Base-by-base conservation (phyloP, 2,888 invertebrate species). In the Brenthis daphne region DNA sequence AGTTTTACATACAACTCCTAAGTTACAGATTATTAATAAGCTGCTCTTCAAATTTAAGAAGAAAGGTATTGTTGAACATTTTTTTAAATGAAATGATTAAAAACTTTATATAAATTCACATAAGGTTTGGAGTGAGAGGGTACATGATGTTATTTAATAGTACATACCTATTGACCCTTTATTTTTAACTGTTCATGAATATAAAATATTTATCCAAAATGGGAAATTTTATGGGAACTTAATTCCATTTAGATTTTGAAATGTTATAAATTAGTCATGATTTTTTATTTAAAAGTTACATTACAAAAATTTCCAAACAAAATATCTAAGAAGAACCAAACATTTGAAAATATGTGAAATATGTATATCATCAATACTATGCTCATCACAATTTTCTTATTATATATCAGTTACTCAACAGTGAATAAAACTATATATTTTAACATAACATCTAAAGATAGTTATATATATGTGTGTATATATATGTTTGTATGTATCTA, bases 261-360 rank as follows among this genome's bases (percentile, higher is more conserved):
- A 76, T 68, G 73, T 75, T 72, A 75, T 80, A 51, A 43, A 48
- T 51, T 58, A 48, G 56, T 51, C n/a, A 57, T 14, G 51, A 57
- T 51, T 54, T 13, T 16, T 47, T 16, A 66, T 55, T 61, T 24
- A 50, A 50, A 67, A 43, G 43, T 33, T 3, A 5, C 53, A 33
- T 37, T 13, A 37, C 33, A 43, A 53, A 54, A 53, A 20, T 13
- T 51, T 51, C 16, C n/a, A 63, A 63, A 68, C 72, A 77, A 78
- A 73, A 76, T 72, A 74, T 76, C 73, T 76, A 74, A 79, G 77
- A 71, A 73, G 69, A 87, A 85, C 79, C 76, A 83, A 89, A 87
- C 91, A 92, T 90, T 92, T 91, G 92, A 91, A 92, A 92, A 92
- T 89, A 91, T 77, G 92, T 92, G 92, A 92, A 92, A 90, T 80